phyloP scores from a whole-genome alignment of 2,113 vertebrate genomes.

The Sprattus sprattus region DNA sequence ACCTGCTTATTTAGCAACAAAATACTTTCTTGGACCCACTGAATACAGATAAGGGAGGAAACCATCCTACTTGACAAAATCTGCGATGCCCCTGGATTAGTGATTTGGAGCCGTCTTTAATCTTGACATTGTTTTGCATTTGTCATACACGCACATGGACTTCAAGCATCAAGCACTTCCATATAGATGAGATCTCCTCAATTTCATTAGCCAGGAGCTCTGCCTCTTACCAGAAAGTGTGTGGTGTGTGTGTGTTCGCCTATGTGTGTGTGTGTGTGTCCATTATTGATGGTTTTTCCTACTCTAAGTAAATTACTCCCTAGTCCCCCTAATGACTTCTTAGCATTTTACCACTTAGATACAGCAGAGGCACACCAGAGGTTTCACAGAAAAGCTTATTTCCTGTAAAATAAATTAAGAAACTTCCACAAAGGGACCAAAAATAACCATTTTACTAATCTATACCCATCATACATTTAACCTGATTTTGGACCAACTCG shows the following conservation, averaged over 20 bases:
- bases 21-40: neutral
- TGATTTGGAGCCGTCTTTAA: constrained; percentile 25
- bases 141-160: constrained; percentile 22
- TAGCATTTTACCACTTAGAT: constrained; percentile 8
- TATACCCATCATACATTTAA: neutral
- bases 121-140: constrained; percentile 31
- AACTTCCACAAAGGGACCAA: neutral
- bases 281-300: constrained; percentile 42
- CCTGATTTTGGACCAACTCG: neutral
- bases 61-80: neutral
- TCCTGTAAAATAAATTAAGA: neutral
- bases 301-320: constrained; percentile 46
- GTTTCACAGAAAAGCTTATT: neutral
- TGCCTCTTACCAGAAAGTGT: constrained; percentile 22
- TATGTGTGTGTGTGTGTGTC: neutral
- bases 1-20: neutral
- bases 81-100: neutral
- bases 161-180: constrained; percentile 24
- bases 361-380: neutral
- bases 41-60: neutral
- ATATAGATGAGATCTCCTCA: constrained; percentile 45
- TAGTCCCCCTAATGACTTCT: constrained; percentile 9
- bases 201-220: constrained; percentile 29
- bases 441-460: neutral
- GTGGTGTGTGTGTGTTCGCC: constrained; percentile 18